phyloP scores from a whole-genome alignment of 64 coral and sea anemone species.

The Platygyra sinensis region DNA sequence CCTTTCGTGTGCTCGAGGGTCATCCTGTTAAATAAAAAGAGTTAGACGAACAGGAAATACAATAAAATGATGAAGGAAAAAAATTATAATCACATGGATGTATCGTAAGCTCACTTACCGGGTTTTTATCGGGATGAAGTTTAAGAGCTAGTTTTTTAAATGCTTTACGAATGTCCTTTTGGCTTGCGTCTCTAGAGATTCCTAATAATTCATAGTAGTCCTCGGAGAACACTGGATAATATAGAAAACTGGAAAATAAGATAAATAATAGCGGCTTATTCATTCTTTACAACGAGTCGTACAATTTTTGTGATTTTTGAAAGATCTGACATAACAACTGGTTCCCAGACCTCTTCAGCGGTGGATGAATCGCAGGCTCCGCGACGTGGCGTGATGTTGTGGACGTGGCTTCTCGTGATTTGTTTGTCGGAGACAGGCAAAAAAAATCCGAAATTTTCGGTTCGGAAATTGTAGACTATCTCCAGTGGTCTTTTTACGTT shows the following conservation, averaged over 20 bases:
- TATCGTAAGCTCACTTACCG: conserved; percentile 33
- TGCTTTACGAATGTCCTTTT: conserved; percentile 91
- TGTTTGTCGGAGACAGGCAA: too few species aligned
- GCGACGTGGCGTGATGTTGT: too few species aligned
- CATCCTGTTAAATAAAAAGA: conserved; percentile 61
- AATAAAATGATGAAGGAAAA: not conserved
- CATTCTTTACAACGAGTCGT: conserved; percentile 20
- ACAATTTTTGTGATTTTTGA: not conserved
- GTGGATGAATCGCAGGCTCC: too few species aligned
- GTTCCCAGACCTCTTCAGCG: conserved; percentile 28
- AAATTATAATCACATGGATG: not conserved
- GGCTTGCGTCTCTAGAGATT: conserved; percentile 87
- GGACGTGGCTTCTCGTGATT: too few species aligned
- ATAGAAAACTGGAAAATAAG: conserved; percentile 87
- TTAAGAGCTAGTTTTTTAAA: conserved; percentile 93
- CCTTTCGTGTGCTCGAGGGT: conserved; percentile 86
- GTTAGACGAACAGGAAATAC: not conserved
- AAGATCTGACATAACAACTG: conserved; percentile 19
- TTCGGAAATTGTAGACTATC: too few species aligned
- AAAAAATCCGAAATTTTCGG: too few species aligned
- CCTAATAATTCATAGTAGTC: conserved; percentile 97
- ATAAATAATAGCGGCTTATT: conserved; percentile 88
- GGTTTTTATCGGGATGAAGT: conserved; percentile 97
- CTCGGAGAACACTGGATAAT: conserved; percentile 75
- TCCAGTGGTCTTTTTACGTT: too few species aligned